Evolutionary conservation across 2,888 invertebrate genomes (phyloP).

Genomic region (Pterostichus niger): DNA sequence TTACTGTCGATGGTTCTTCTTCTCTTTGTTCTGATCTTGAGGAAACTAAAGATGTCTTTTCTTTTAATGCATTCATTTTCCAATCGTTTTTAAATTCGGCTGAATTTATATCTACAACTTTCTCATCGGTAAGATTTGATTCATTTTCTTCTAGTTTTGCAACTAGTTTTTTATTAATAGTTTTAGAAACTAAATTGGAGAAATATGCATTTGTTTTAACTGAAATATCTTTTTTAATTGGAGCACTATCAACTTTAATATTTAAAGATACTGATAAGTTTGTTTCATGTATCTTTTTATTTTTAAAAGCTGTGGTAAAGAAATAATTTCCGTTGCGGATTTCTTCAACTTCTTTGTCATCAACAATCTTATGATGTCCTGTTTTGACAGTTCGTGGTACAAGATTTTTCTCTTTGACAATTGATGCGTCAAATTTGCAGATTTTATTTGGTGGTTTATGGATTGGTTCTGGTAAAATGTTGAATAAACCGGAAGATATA

Average conservation of each 20-base stretch:
- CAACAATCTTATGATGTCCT: neutral
- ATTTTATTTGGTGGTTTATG: neutral
- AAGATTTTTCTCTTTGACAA: slow-evolving; percentile 32
- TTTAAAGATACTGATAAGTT: neutral
- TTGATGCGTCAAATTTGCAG: slow-evolving; percentile 16
- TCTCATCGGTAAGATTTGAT: slow-evolving; percentile 74
- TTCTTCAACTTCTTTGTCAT: neutral
- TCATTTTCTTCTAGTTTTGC: neutral
- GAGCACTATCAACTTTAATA: slow-evolving; percentile 57
- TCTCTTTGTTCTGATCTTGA: slow-evolving; percentile 76
- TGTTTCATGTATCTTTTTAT: neutral
- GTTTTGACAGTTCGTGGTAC: slow-evolving; percentile 17
- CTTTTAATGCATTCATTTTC: slow-evolving; percentile 87
- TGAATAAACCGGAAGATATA: slow-evolving; percentile 8
- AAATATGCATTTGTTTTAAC: neutral
- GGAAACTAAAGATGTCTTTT: slow-evolving; percentile 78
- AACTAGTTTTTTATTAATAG: slow-evolving; percentile 67
- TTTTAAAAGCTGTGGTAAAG: neutral
- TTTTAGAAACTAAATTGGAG: neutral
- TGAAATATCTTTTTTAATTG: slow-evolving; percentile 23
- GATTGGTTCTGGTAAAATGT: slow-evolving; percentile 14
- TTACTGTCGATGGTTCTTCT: slow-evolving; percentile 79
- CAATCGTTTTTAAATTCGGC: slow-evolving; percentile 89
- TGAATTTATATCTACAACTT: slow-evolving; percentile 91
- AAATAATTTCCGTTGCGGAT: neutral